Conservation (phyloP, 2,888 invertebrate species). For the Masnerella sp. region DNA sequence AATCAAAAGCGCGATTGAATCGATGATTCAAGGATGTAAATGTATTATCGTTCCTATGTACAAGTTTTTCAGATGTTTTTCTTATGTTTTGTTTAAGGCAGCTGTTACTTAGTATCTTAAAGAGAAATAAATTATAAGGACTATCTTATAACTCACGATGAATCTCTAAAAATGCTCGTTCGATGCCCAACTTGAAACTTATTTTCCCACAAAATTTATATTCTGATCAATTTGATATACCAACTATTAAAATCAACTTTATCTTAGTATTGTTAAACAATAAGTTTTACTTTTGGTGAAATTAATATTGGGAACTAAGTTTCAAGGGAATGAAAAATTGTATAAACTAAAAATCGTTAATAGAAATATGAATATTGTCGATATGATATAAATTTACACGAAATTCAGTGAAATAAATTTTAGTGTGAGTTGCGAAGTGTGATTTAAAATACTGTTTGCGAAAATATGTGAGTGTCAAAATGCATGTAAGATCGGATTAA, state of each 20-base stretch:
- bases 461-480: conserved; percentile 10
- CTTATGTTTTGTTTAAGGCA: conserved; percentile 19
- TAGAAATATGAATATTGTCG: not conserved
- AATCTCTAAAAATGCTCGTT: conserved; percentile 10
- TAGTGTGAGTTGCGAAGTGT: conserved; percentile 3
- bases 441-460: conserved; percentile 3
- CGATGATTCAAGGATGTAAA: conserved; percentile 24
- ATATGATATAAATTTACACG: not conserved
- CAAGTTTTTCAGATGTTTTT: conserved; percentile 17
- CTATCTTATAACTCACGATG: conserved; percentile 16
- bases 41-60: conserved; percentile 39
- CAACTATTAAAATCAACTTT: too few species aligned
- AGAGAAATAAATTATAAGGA: conserved; percentile 4
- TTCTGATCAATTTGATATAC: too few species aligned
- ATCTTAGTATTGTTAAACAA: too few species aligned
- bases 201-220: too few species aligned
- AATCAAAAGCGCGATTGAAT: not conserved
- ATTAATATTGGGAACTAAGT: not conserved
- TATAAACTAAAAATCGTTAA: conserved; percentile 11
- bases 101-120: conserved; percentile 32
- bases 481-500: conserved; percentile 22
- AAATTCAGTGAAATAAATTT: conserved; percentile 7
- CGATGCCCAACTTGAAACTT: conserved; percentile 4
- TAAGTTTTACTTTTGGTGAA: conserved; percentile 1
- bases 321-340: not conserved